Evolutionary conservation across 2,113 vertebrate genomes (phyloP).

Genomic region (Leuciscus idus): DNA sequence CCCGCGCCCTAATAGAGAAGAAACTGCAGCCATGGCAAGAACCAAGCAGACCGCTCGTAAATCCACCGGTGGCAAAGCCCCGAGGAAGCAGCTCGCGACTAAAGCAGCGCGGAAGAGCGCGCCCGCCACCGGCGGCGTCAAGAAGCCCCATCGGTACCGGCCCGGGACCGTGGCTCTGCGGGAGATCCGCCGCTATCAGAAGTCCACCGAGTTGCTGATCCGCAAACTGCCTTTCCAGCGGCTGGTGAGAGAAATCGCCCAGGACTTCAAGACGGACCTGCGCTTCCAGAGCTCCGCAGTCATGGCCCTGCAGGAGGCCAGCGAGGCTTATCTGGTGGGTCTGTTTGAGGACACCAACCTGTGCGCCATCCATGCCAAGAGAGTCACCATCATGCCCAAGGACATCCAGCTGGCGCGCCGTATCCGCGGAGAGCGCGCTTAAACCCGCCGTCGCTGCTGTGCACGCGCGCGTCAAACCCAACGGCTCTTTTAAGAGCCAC

Average conservation of each 20-base stretch:
- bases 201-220: slow-evolving; percentile 20
- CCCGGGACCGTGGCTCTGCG: too few species aligned
- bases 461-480: too few species aligned
- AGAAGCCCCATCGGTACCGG: too few species aligned
- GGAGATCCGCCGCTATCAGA: too few species aligned
- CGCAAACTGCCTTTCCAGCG: slow-evolving; percentile 50
- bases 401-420: slow-evolving; percentile 74
- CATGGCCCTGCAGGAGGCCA: slow-evolving; percentile 42
- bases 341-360: slow-evolving; percentile 33
- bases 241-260: slow-evolving; percentile 48
- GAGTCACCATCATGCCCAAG: slow-evolving; percentile 86
- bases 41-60: background rate
- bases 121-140: slow-evolving; percentile 22
- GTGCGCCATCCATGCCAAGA: slow-evolving; percentile 53
- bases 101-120: slow-evolving; percentile 26
- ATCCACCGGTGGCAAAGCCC: slow-evolving; percentile 3
- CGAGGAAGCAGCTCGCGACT: slow-evolving; percentile 22
- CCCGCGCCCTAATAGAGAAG: too few species aligned
- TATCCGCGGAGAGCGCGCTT: slow-evolving; percentile 4
- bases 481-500: too few species aligned
- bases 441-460: background rate
- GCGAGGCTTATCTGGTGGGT: slow-evolving; percentile 27
- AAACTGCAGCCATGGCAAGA: background rate
- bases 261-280: slow-evolving; percentile 47
- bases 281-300: slow-evolving; percentile 45